Evolutionary conservation across 2,888 invertebrate species (phyloP), one percentile per base, ranked within the genome.

Genomic region (Tuberolachnus salignus): DNA sequence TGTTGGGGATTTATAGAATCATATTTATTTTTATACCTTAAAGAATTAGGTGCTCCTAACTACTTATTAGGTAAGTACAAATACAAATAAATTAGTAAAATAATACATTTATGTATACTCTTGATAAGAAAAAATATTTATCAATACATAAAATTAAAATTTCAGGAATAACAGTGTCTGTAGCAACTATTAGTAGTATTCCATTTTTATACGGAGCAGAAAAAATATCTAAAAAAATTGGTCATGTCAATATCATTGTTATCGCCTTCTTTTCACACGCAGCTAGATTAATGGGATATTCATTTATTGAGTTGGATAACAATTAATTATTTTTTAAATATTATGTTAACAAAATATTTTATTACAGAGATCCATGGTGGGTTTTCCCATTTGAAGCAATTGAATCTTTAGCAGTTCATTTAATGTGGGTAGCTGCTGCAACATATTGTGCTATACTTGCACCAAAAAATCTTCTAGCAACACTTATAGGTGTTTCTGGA

Each of bases 371-470:
- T 84, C 92, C 94, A 8, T 94, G 93, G 93, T 93, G 93, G 93
- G 93, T 93, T 84, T 93, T 94, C 83, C 94, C 94, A 0, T 94
- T 94, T 83, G 94, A 94, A 86, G 93, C 93, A 0, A 90, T 94
- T 89, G 94, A 94, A 86, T 92, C 94, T 0, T 86, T 94, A 19
- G 93, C 94, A 0, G 93, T 93, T 34, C 94, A 94, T 84, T 86
- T 95, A 82, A 93, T 95, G 93, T 95, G 94, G 92, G 94, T 94
- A 19, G 93, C 95, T 53, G 94, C 94, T 1, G 93, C 94, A 9
- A 94, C 94, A 0, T 94, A 95, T 85, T 94, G 94, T 84, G 92
- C 93, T 16, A 89, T 92, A 85, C 86, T 95, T 83, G 93, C 94
- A 1, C 95, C 95, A 0, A 92, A 92, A 85, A 93, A 91, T 83